Percentiles rank a stretch among this genome's conserved stretches.
Evolutionary conservation across 2,888 invertebrate genomes (phyloP).

Genomic region (Morpho helenor): DNA sequence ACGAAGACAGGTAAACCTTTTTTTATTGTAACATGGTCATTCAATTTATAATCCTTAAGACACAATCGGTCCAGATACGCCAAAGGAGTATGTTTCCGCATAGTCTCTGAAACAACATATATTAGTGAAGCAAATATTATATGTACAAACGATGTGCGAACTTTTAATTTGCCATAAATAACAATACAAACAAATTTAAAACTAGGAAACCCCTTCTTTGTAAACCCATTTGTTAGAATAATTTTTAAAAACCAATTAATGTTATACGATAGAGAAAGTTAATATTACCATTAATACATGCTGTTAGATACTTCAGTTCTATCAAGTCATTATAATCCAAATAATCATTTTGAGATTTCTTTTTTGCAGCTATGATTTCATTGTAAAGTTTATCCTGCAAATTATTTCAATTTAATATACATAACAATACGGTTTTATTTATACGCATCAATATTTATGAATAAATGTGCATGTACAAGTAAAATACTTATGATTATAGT

Average conservation of each 20-base stretch:
- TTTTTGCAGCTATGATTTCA: conserved; percentile 45
- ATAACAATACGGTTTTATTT: no score
- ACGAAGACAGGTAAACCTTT: conserved; percentile 50
- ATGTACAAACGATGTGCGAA: conserved; percentile 1
- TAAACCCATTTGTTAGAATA: no score
- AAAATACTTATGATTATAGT: no score
- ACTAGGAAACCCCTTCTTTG: conserved; percentile 14
- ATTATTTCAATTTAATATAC: background rate
- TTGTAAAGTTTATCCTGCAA: conserved; percentile 50
- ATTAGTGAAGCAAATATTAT: background rate
- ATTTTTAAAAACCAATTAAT: no score
- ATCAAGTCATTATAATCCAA: conserved; percentile 56
- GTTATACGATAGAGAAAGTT: no score
- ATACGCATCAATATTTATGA: conserved; percentile 5
- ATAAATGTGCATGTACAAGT: no score
- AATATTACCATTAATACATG: conserved; percentile 48
- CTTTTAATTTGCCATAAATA: conserved; percentile 3
- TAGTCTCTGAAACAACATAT: conserved; percentile 45
- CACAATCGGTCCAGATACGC: conserved; percentile 51
- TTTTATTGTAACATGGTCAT: conserved; percentile 47
- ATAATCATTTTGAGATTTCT: conserved; percentile 42
- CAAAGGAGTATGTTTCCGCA: conserved; percentile 51
- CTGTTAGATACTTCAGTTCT: conserved; percentile 51
- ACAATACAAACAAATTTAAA: background rate
- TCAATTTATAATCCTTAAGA: conserved; percentile 41